phyloP scores from a whole-genome alignment of 2,797 vertebrate genomes.

The Acipenser transmontanus region DNA sequence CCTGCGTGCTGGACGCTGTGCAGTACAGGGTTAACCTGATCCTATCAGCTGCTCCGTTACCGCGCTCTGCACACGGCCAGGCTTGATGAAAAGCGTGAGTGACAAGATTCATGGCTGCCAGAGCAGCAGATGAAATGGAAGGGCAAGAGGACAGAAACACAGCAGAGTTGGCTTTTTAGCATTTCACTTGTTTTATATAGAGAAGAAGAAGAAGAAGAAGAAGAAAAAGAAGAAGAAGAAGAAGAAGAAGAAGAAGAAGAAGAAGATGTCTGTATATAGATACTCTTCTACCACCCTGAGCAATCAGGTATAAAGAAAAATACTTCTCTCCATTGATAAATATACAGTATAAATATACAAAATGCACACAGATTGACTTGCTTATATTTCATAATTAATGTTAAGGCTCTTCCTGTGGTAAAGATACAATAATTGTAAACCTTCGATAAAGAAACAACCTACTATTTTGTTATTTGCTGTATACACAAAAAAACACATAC shows the following conservation, averaged over 20 bases:
- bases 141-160: slow-evolving; percentile 33
- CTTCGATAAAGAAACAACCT: too few relatives aligned
- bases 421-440: too few relatives aligned
- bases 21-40: slow-evolving; percentile 35
- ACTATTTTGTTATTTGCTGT: background rate
- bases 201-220: slow-evolving; percentile 35
- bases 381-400: too few relatives aligned
- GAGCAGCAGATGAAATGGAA: slow-evolving; percentile 58
- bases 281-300: too few relatives aligned
- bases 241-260: slow-evolving; percentile 36
- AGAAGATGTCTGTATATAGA: slow-evolving; percentile 37
- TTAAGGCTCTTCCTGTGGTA: too few relatives aligned
- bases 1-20: slow-evolving; percentile 48
- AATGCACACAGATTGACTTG: too few relatives aligned
- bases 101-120: slow-evolving; percentile 68
- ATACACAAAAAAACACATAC: background rate
- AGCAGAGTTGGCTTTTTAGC: slow-evolving; percentile 23
- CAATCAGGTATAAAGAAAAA: too few relatives aligned
- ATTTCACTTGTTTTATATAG: slow-evolving; percentile 30
- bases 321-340: too few relatives aligned
- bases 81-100: slow-evolving; percentile 70
- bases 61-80: slow-evolving; percentile 45
- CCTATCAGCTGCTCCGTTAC: slow-evolving; percentile 21
- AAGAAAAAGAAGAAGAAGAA: slow-evolving; percentile 13
- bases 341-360: too few relatives aligned